Percentiles rank a stretch among this genome's conserved stretches.
phyloP scores from a whole-genome alignment of 2,113 vertebrate genomes.

The Centropus bengalensis region DNA sequence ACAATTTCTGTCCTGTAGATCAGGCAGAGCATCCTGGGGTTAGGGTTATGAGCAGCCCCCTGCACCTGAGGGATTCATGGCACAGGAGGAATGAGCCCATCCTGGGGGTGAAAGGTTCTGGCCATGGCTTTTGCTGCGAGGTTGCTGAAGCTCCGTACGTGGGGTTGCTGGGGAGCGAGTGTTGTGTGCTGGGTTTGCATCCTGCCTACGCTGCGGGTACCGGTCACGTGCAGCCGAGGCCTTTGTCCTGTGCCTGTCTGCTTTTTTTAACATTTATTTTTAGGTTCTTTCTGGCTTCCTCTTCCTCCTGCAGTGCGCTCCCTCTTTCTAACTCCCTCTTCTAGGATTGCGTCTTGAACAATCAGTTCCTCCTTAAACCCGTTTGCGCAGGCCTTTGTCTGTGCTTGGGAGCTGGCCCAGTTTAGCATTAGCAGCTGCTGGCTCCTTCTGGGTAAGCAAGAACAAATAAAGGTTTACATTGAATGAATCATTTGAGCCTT shows the following conservation, averaged over 20 bases:
- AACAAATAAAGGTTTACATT: constrained; percentile 26
- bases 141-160: neutral
- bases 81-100: accelerated
- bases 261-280: constrained; percentile 60
- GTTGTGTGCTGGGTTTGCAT: constrained; percentile 13
- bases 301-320: constrained; percentile 25
- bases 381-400: constrained; percentile 30
- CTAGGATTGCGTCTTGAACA: constrained; percentile 23
- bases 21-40: accelerated
- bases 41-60: neutral
- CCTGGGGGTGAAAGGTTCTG: neutral
- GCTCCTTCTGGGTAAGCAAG: constrained; percentile 31
- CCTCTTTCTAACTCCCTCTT: constrained; percentile 43
- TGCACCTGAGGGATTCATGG: neutral
- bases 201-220: constrained; percentile 32
- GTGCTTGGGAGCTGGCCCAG: constrained; percentile 39
- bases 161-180: constrained; percentile 39
- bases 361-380: constrained; percentile 42
- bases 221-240: neutral
- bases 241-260: constrained; percentile 39
- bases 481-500: constrained; percentile 50
- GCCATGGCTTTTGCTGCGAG: neutral
- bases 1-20: neutral
- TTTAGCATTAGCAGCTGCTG: constrained; percentile 17
- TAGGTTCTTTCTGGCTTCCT: constrained; percentile 65